Conservation (phyloP, 2,113 vertebrate species). For the Crotophaga sulcirostris region DNA sequence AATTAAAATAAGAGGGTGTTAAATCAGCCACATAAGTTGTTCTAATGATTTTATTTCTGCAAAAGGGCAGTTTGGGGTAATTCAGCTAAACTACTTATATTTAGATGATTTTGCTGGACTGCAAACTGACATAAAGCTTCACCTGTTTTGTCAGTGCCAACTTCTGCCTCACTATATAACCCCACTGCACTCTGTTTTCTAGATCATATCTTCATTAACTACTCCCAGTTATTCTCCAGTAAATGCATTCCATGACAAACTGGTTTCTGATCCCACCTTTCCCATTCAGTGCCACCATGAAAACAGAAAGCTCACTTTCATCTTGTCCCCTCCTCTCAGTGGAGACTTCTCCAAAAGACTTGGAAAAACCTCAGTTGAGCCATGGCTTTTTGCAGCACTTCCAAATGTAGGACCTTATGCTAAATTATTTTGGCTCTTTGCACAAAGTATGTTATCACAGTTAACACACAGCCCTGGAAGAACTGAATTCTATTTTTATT, state of each 20-base stretch:
- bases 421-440: neutral
- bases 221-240: neutral
- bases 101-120: neutral
- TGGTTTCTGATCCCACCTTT: neutral
- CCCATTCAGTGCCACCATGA: neutral
- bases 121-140: neutral
- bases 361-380: neutral
- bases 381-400: neutral
- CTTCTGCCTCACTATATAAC: neutral
- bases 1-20: rapidly evolving
- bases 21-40: neutral
- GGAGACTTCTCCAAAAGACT: neutral
- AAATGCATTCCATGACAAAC: neutral
- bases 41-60: neutral
- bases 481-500: neutral
- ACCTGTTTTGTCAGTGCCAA: neutral
- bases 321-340: neutral
- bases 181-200: neutral
- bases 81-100: neutral
- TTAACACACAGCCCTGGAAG: neutral
- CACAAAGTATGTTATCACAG: neutral
- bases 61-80: neutral
- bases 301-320: neutral
- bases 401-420: neutral
- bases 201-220: neutral